A percentile compares a stretch with the other conserved stretches of the same genome.
Evolutionary conservation across 1,140 invertebrate species (phyloP).

Genomic region (Calliphora vicina): DNA sequence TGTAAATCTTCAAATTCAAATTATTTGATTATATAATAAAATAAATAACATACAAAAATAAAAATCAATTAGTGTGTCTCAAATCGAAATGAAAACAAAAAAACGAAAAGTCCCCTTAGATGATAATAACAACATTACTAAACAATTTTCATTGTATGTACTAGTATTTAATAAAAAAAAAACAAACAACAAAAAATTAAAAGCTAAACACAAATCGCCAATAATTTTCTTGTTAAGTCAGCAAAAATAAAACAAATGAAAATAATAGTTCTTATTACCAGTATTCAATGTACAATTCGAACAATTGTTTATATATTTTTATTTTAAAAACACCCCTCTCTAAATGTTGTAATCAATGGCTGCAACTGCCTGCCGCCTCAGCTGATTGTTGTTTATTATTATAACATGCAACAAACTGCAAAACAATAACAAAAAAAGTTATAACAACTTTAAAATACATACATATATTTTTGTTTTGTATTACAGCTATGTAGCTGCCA

Average conservation of each 20-base stretch:
- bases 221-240: slow-evolving; percentile 1
- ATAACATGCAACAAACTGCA: background rate
- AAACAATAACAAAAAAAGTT: background rate
- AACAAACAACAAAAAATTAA: background rate
- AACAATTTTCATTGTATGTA: background rate
- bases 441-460: too few relatives aligned
- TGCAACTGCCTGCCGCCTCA: background rate
- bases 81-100: background rate
- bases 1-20: background rate
- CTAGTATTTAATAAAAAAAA: background rate
- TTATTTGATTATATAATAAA: background rate
- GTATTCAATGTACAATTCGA: too few relatives aligned
- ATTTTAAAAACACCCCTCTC: background rate
- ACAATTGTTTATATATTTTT: too few relatives aligned
- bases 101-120: background rate
- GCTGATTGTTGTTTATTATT: background rate
- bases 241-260: background rate
- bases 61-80: background rate
- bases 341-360: slow-evolving; percentile 20
- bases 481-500: background rate
- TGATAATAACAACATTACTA: background rate
- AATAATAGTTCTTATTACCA: background rate
- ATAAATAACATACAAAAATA: background rate
- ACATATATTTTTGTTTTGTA: too few relatives aligned
- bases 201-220: background rate